Conservation (phyloP, 2,888 invertebrate species). For the Trissonchulus latispiculum region DNA sequence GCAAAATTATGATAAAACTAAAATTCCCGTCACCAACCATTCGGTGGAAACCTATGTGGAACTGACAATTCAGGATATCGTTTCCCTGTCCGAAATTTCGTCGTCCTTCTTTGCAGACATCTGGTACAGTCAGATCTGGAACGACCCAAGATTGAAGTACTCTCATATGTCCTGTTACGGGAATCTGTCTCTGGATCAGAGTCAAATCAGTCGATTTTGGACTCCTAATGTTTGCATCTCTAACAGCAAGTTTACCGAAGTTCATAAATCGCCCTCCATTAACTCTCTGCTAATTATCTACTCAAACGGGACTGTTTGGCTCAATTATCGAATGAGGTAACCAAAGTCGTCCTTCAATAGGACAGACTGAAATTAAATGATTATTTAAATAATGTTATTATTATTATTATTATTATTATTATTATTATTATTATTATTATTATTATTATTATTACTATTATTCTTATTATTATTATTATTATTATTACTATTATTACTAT, state of each 20-base stretch:
- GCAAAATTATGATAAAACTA: background rate
- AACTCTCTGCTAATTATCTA: conserved; percentile 11
- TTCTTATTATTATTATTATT: too few species aligned
- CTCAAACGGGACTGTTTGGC: conserved; percentile 7
- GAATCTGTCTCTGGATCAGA: conserved; percentile 39
- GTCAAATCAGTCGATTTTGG: conserved; percentile 39
- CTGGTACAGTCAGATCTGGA: conserved; percentile 21
- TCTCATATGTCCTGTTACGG: conserved; percentile 38
- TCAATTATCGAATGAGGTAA: conserved; percentile 10
- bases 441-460: too few species aligned
- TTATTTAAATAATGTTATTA: too few species aligned
- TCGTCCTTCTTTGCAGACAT: background rate
- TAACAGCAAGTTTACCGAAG: conserved; percentile 39
- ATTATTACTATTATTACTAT: too few species aligned
- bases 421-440: too few species aligned
- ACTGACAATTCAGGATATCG: conserved; percentile 1
- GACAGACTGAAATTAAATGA: too few species aligned
- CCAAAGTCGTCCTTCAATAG: too few species aligned
- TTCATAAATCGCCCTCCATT: conserved; percentile 3
- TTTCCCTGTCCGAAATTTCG: background rate
- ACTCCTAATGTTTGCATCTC: conserved; percentile 41
- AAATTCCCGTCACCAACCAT: background rate
- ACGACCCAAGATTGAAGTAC: conserved; percentile 16
- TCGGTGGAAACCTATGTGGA: background rate
- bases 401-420: too few species aligned